These are phyloP conservation scores for Drosophila truncata DNA, from an alignment of 1,140 invertebrate genomes.

Conservation along the genomic window DNA sequence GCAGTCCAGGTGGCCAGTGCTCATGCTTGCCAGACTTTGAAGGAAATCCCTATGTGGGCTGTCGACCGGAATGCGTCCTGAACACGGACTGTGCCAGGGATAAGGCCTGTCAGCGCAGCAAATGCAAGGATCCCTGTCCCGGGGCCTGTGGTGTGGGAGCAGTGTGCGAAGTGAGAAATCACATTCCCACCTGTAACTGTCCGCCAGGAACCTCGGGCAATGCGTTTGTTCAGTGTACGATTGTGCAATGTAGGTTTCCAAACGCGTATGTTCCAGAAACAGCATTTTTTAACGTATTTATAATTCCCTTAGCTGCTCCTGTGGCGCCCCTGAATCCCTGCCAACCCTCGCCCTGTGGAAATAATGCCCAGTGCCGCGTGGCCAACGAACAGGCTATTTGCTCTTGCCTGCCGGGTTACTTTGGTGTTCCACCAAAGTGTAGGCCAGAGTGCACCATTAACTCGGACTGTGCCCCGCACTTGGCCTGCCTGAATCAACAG, in stretches of 20 bases:
- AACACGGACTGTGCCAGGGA: conserved; percentile 92
- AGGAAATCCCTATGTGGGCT: conserved; percentile 90
- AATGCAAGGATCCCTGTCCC: conserved; percentile 91
- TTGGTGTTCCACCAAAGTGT: conserved; percentile 88
- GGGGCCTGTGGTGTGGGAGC: conserved; percentile 91
- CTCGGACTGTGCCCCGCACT: conserved; percentile 88
- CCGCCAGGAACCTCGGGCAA: conserved; percentile 89
- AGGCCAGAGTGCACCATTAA: conserved; percentile 89
- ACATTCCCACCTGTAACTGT: conserved; percentile 91
- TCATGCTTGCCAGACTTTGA: conserved; percentile 89
- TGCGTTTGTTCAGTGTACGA: conserved; percentile 88
- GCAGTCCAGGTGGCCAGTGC: conserved; percentile 86
- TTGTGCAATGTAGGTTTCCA: conserved; percentile 86
- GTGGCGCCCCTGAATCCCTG: conserved; percentile 86
- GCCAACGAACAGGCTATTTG: conserved; percentile 88
- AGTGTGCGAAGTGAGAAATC: conserved; percentile 89
- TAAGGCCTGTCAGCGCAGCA: conserved; percentile 89
- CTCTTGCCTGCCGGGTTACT: conserved; percentile 88
- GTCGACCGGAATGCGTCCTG: conserved; percentile 93
- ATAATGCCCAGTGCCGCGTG: conserved; percentile 88
- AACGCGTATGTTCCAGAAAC: conserved; percentile 60
- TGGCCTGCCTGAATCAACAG: conserved; percentile 90
- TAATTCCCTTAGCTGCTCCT: conserved; percentile 50
- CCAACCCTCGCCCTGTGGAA: conserved; percentile 91
- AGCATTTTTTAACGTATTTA: neutral